These are phyloP conservation scores for Anolis apletophallus DNA, from an alignment of 2,797 vertebrate species.

Conservation along the genomic window DNA sequence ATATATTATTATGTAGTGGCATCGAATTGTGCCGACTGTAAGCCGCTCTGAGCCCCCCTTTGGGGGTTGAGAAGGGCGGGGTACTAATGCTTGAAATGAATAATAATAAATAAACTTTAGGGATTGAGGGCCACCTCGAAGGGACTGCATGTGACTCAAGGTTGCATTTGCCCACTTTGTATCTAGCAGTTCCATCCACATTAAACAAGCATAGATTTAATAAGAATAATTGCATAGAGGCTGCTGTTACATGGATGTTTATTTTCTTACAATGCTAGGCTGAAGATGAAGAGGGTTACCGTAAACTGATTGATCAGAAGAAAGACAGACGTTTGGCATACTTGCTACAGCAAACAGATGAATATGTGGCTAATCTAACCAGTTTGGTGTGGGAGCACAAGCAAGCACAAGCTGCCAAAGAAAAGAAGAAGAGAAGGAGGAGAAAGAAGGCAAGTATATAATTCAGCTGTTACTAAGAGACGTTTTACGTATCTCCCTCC, in stretches of 20 bases:
- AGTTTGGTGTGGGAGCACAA: slow-evolving; percentile 97
- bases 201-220: neutral
- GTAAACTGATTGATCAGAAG: slow-evolving; percentile 89
- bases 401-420: slow-evolving; percentile 96
- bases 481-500: neutral
- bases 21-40: too few species aligned
- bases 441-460: slow-evolving; percentile 84
- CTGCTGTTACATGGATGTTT: neutral
- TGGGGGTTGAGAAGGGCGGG: too few species aligned
- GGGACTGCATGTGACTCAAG: too few species aligned
- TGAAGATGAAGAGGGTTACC: slow-evolving; percentile 97
- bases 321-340: slow-evolving; percentile 85
- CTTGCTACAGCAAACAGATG: slow-evolving; percentile 84
- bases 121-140: too few species aligned
- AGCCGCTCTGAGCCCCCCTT: too few species aligned
- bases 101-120: too few species aligned
- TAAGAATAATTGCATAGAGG: neutral
- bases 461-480: neutral
- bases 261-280: slow-evolving; percentile 79
- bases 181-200: neutral
- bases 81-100: too few species aligned
- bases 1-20: too few species aligned
- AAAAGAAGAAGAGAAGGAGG: slow-evolving; percentile 93
- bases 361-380: slow-evolving; percentile 88
- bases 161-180: neutral